Evolutionary conservation across 2,888 invertebrate species (phyloP), one percentile per base, ranked within the genome.

Genomic region (Polylopha cassiicola): DNA sequence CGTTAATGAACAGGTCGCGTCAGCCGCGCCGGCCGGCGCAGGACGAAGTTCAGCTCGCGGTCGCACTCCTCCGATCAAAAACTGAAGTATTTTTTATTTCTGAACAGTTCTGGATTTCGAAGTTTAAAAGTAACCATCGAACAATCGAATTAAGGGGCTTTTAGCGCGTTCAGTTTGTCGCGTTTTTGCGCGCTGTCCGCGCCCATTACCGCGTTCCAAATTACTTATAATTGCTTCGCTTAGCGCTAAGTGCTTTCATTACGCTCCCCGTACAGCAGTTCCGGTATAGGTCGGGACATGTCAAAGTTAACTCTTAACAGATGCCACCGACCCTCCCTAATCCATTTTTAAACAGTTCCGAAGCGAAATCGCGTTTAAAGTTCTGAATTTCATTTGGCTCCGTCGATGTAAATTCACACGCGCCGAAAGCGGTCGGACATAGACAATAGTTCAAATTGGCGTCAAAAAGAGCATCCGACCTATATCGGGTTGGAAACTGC

Each of bases 201-300:
- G 72, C 72, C 80, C 79, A 82, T 85, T 84, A 85, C 72, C 60
- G 75, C 68, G 65, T 64, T 69, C 73, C 73, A 80, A 85, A 85
- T 81, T 79, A 81, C 79, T 84, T 81, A 81, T 85, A 84, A 85
- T 85, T 84, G 82, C 79, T 81, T 84, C 85, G 81, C 78, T 85
- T 82, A 82, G 69, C 72, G 78, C 68, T 81, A 82, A 85, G 85
- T 84, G 85, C 85, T 85, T 82, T 84, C 81, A 81, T 85, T 81
- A 81, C 62, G 63, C 63, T 60, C 63, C 55, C 65, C 62, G 73
- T 65, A 64, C 66, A 69, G 69, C 72, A 68, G 74, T 72, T 68
- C 69, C 66, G 61, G 61, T 58, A 50, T 57, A 67, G 63, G 55
- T 58, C 61, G 62, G 57, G 59, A 67, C 61, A 58, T 67, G 69